Conservation (phyloP, 2,888 invertebrate genomes). For the Drosophila anomelani region DNA sequence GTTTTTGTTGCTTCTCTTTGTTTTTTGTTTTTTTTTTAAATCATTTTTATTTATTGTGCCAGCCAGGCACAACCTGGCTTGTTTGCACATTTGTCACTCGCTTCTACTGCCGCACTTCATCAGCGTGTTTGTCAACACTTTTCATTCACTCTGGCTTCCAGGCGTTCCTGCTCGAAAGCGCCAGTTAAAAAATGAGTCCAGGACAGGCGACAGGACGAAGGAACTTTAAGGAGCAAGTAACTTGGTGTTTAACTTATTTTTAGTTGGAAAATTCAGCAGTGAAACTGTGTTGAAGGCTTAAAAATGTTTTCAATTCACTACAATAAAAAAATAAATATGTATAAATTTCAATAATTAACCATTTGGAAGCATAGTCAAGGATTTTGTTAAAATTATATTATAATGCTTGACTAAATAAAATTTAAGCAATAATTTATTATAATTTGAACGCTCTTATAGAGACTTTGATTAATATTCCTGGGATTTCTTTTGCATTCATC, state of each 20-base stretch:
- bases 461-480: neutral
- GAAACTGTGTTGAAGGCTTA: too few species aligned
- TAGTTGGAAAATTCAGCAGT: neutral
- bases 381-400: neutral
- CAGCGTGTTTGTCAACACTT: conserved; percentile 61
- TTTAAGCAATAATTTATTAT: neutral
- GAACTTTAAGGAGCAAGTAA: conserved; percentile 6
- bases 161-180: conserved; percentile 16
- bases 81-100: conserved; percentile 35
- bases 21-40: conserved; percentile 20
- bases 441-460: too few species aligned
- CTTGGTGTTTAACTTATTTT: neutral
- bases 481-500: neutral
- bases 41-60: conserved; percentile 22
- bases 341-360: neutral
- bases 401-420: neutral
- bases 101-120: conserved; percentile 33
- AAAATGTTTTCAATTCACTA: too few species aligned
- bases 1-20: conserved; percentile 4
- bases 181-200: conserved; percentile 4
- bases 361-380: neutral
- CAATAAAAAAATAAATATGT: neutral
- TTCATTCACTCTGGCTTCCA: conserved; percentile 35
- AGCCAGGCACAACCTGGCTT: conserved; percentile 10
- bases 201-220: conserved; percentile 11